Conservation (phyloP, 2,797 vertebrate species). For the Cirrhinus molitorella region DNA sequence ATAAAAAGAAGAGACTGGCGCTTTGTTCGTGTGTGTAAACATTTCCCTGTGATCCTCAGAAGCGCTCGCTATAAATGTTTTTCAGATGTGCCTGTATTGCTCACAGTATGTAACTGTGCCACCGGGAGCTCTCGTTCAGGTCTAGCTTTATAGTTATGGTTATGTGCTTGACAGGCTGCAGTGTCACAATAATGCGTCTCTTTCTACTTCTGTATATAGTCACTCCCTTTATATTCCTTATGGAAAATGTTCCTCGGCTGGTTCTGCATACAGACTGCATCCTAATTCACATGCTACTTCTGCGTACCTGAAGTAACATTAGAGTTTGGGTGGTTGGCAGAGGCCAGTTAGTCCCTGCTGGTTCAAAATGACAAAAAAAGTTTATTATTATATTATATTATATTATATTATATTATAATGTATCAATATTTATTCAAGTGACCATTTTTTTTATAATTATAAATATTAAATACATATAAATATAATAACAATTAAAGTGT, state of each 20-base stretch:
- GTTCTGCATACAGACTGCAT: neutral
- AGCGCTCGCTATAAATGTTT: neutral
- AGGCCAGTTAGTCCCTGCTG: neutral
- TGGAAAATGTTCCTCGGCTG: neutral
- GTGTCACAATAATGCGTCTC: neutral
- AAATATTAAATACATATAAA: too few relatives aligned
- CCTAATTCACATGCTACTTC: neutral
- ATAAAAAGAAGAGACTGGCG: slow-evolving; percentile 12
- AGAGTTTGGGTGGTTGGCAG: neutral
- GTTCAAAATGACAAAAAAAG: neutral
- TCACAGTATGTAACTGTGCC: neutral
- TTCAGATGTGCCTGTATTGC: neutral
- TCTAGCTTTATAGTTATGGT: neutral
- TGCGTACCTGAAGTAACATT: neutral
- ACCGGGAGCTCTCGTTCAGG: neutral
- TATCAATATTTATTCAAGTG: too few relatives aligned
- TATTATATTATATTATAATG: too few relatives aligned
- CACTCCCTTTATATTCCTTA: neutral
- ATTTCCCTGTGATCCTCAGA: slow-evolving; percentile 24
- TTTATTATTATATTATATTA: neutral
- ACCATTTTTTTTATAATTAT: too few relatives aligned
- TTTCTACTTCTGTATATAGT: neutral
- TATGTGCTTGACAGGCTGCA: neutral
- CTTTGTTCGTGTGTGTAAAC: slow-evolving; percentile 32
- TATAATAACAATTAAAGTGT: neutral